A percentile compares a stretch with the other conserved stretches of the same genome.
Conservation (phyloP, 1,140 invertebrate species). For the Ostrea denselamellosa region DNA sequence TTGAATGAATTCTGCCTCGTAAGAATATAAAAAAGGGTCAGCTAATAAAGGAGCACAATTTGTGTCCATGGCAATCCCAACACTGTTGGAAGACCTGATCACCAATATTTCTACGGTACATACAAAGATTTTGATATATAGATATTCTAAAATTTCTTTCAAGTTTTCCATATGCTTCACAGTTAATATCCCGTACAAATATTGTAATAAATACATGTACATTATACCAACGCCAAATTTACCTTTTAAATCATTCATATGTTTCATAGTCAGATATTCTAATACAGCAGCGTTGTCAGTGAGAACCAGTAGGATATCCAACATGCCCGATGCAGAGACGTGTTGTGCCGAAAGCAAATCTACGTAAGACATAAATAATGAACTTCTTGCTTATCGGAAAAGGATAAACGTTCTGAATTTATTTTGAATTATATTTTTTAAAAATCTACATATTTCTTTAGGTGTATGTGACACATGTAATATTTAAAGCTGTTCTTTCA, state of each 20-base stretch:
- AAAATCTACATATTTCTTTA: background rate
- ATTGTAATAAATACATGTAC: background rate
- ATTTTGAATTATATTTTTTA: background rate
- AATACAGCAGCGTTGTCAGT: background rate
- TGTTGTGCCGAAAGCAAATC: background rate
- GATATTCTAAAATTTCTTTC: no score
- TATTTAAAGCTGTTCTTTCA: background rate
- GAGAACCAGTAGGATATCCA: background rate
- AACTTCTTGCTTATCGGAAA: background rate
- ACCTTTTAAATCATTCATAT: constrained; percentile 12
- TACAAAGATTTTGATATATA: no score
- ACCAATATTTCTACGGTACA: no score
- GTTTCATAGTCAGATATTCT: background rate
- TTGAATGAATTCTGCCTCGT: no score
- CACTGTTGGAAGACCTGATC: no score
- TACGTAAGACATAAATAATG: background rate
- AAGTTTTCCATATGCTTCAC: background rate
- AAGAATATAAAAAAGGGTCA: no score
- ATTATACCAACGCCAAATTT: no score
- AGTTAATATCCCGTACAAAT: background rate
- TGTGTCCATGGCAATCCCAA: no score
- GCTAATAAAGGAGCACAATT: no score
- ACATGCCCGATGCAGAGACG: background rate
- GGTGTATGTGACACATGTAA: background rate
- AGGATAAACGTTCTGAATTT: background rate